Base-by-base conservation (phyloP, 2,888 invertebrate genomes). In the Dynastes grantii region DNA sequence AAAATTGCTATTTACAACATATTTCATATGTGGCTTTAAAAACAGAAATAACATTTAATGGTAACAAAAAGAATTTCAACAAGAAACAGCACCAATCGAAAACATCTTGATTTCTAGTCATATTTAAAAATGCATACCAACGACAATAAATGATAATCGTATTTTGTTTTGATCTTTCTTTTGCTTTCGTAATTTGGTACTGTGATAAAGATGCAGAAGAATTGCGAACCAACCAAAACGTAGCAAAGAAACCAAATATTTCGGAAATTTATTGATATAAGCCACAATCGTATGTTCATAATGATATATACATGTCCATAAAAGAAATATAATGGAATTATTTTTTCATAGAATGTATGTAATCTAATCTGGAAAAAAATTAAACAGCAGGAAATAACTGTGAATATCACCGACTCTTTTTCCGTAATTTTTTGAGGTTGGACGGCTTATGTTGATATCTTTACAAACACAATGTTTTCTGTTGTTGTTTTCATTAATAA, bases 201-300 rank as follows among this genome's bases (percentile, higher is more conserved):
- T 85, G 85, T 85, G 85, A 85, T 85, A 85, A 80, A 82, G 40
- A 61, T 82, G 81, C 81, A 82, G 81, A 83, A 82, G 82, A 79
- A 77, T 77, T 79, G 79, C 55, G 73, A 71, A 77, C 37, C 55
- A 71, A 77, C 61, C 53, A 53, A 53, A 76, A 11, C 9, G 53
- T 32, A 71, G 45, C 45, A 11, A 45, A 6, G 37, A 37, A 37
- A 37, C 37, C 37, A 3, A 11, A 45, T 45, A 11, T 45, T 45
- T 45, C 8, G 45, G 8, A 55, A 55, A 32, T 40, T n/a, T 37
- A 37, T 40, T 45, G 11, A 45, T 8, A 8, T 45, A 45, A 45
- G 45, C 45, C 45, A 45, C 45, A 45, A 63, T 32, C 29, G 11
- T 63, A 32, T 45, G 9, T 45, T 45, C 45, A 45, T 3, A 37